These are phyloP conservation scores for Eriosoma lanigerum DNA, from an alignment of 1,140 invertebrate species.

Conservation along the genomic window DNA sequence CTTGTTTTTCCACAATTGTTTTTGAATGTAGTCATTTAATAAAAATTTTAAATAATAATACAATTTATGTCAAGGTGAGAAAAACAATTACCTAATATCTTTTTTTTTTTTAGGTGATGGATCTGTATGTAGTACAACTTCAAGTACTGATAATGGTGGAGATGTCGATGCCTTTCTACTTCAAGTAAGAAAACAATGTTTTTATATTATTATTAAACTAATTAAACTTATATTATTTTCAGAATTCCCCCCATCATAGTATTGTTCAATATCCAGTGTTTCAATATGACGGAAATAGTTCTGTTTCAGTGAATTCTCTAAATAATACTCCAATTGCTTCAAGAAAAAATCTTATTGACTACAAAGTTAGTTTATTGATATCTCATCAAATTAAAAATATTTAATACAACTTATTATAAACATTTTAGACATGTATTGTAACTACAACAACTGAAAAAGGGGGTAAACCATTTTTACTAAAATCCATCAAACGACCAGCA, in stretches of 20 bases:
- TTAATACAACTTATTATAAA: neutral
- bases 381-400: neutral
- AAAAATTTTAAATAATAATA: conserved; percentile 1
- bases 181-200: conserved; percentile 20
- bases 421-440: conserved; percentile 36
- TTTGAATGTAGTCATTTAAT: neutral
- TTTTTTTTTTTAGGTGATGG: conserved; percentile 44
- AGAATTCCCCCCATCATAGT: conserved; percentile 43
- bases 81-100: too few relatives aligned
- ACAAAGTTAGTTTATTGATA: conserved; percentile 13
- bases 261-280: conserved; percentile 33
- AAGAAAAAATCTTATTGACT: conserved; percentile 41
- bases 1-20: neutral
- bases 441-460: conserved; percentile 42
- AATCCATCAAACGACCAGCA: conserved; percentile 45
- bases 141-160: conserved; percentile 43
- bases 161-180: conserved; percentile 46
- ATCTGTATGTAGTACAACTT: conserved; percentile 43
- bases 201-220: conserved; percentile 1
- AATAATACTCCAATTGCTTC: conserved; percentile 44
- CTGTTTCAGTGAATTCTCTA: conserved; percentile 34
- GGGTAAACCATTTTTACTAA: conserved; percentile 41
- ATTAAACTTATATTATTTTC: neutral
- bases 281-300: conserved; percentile 35
- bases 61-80: neutral